phyloP scores from a whole-genome alignment of 2,113 vertebrate species.

The Ceratotherium simum region DNA sequence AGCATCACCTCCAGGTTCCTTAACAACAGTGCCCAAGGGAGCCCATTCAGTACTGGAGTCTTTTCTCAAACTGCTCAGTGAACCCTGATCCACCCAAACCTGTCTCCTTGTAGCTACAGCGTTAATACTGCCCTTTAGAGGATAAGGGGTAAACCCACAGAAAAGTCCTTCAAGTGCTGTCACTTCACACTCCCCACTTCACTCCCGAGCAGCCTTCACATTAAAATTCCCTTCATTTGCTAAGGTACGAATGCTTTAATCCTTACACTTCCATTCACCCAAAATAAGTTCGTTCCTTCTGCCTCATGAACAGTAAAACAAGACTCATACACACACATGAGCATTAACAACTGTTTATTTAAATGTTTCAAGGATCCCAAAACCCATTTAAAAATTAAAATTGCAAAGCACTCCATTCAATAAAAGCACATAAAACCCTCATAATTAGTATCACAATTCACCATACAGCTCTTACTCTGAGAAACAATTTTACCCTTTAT shows the following conservation, averaged over 20 bases:
- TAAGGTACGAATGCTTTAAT: neutral
- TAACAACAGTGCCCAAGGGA: neutral
- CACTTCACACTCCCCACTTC: fast-evolving
- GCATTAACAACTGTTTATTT: conserved; percentile 63
- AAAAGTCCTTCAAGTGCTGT: fast-evolving
- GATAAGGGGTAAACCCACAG: neutral
- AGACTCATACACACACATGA: fast-evolving
- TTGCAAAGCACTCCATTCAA: neutral
- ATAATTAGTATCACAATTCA: neutral
- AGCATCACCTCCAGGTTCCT: neutral
- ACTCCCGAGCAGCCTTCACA: fast-evolving
- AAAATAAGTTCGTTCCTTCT: neutral
- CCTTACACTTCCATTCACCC: neutral
- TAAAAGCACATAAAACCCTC: neutral
- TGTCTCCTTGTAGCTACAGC: neutral
- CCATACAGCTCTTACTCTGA: neutral
- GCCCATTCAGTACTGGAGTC: no score
- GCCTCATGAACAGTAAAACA: neutral
- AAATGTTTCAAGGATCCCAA: neutral
- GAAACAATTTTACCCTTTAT: neutral
- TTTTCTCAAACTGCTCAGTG: neutral
- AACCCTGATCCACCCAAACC: no score
- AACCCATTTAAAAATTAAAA: conserved; percentile 51
- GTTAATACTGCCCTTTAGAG: neutral
- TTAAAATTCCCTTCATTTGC: no score